These are phyloP conservation scores for Subacronicta megacephala DNA, from an alignment of 2,888 invertebrate species.

Conservation along the genomic window DNA sequence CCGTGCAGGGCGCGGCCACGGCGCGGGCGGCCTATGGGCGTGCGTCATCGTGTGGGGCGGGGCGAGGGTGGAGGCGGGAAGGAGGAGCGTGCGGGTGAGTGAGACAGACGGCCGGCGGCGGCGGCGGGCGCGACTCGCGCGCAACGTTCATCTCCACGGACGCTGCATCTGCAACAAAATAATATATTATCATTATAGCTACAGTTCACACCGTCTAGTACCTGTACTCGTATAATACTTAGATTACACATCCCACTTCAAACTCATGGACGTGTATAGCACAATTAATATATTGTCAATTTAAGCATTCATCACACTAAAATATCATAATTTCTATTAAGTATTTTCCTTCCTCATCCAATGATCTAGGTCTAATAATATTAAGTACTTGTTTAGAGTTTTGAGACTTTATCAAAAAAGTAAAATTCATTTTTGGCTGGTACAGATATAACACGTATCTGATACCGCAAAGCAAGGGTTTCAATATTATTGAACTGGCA, in stretches of 20 bases:
- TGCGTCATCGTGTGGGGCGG: conserved; percentile 44
- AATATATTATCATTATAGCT: background rate
- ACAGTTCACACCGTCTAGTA: no score
- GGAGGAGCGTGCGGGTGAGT: conserved; percentile 34
- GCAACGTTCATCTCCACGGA: conserved; percentile 69
- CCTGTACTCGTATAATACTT: no score
- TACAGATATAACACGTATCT: background rate
- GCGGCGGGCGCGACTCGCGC: conserved; percentile 45
- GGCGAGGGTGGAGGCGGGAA: conserved; percentile 9
- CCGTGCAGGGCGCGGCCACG: conserved; percentile 48
- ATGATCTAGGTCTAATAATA: no score
- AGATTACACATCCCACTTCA: no score
- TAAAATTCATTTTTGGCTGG: no score
- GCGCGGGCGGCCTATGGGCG: conserved; percentile 30
- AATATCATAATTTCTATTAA: no score
- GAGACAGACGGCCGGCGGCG: conserved; percentile 46
- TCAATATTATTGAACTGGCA: background rate
- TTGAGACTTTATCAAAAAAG: no score
- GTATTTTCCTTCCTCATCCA: no score
- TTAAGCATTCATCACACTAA: no score
- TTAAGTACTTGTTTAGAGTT: no score
- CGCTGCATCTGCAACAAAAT: conserved; percentile 64
- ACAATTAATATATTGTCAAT: no score
- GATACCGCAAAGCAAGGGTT: background rate
- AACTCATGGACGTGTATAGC: no score